Evolutionary conservation across 2,113 vertebrate genomes (phyloP).

Genomic region (Piliocolobus tephrosceles): DNA sequence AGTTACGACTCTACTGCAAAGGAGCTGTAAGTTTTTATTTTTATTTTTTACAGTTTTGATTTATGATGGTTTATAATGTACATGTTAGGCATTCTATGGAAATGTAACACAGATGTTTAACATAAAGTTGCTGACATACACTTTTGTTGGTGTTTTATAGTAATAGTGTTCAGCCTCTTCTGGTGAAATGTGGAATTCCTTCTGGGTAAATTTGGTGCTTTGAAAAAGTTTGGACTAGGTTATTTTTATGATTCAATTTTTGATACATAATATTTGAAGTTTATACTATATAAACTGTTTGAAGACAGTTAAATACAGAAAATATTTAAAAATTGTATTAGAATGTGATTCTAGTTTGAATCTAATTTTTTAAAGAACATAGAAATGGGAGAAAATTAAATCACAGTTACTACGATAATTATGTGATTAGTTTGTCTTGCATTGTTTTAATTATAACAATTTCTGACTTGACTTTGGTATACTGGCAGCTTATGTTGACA

Average conservation of each 20-base stretch:
- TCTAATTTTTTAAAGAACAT: slow-evolving; percentile 26
- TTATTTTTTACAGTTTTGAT: slow-evolving; percentile 60
- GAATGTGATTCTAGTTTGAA: not conserved
- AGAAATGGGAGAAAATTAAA: not conserved
- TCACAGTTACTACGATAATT: not conserved
- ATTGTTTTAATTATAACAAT: slow-evolving; percentile 36
- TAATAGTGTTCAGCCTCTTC: slow-evolving; percentile 31
- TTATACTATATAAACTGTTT: slow-evolving; percentile 5
- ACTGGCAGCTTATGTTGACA: not conserved
- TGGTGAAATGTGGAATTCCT: slow-evolving; percentile 55
- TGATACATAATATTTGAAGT: slow-evolving; percentile 37
- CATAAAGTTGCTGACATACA: slow-evolving; percentile 55
- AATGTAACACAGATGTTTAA: slow-evolving; percentile 54
- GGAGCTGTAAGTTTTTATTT: slow-evolving; percentile 94
- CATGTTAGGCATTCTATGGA: slow-evolving; percentile 46
- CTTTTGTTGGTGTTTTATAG: slow-evolving; percentile 56
- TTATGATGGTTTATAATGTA: slow-evolving; percentile 55
- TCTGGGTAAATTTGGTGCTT: slow-evolving; percentile 40
- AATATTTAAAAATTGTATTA: slow-evolving; percentile 20
- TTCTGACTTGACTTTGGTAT: not conserved
- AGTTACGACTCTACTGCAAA: slow-evolving; percentile 99
- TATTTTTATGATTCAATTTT: slow-evolving; percentile 60
- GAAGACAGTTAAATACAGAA: slow-evolving; percentile 17
- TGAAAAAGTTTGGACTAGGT: slow-evolving; percentile 43
- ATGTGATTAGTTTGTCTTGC: slow-evolving; percentile 1